Evolutionary conservation across 2,113 vertebrate species (phyloP), one percentile per base, ranked within the genome.

Genomic region (Pterophyllum scalare): DNA sequence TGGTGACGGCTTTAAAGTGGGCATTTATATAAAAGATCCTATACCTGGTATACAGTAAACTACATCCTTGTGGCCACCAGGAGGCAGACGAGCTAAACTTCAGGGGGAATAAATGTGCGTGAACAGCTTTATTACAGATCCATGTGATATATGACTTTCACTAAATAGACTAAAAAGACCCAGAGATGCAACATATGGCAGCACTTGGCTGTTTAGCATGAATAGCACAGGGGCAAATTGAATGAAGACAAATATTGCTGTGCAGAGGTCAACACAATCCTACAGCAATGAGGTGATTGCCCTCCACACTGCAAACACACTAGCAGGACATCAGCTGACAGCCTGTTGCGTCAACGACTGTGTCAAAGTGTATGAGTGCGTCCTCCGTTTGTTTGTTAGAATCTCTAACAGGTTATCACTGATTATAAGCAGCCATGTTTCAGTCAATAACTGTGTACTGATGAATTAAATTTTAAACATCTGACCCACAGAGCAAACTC

Each of bases 281-380:
- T 77, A 24, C 49, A 87, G 80, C 80, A 81, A 38, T 35, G 60
- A 58, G 20, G 56, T 49, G 38, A 49, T 35, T 81, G 43, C 1
- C 46, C 67, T 72, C 67, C 20, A 72, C 26, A 84, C 75, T 75
- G 87, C 38, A 74, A 31, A 81, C 67, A 58, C 77, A 60, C 28
- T 6, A 3, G 54, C 15, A 43, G 67, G 56, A 40, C 78, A 33
- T 81, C 70, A 79, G 81, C 59, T 58, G 81, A 33, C 77, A 81
- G 77, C 1, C 0, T 17, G 26, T 62, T 5, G 8, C 12, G 40
- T 82, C 61, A 67, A 8, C 0, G 7, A 52, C 57, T 64, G 77
- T 78, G 57, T 75, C 59, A n/a, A 54, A 74, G 67, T 75, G 22
- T 81, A 58, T 80, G 13, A 61, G 61, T 57, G 31, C 56, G 22